phyloP scores from a whole-genome alignment of 2,888 invertebrate genomes.

The Marasmarcha lunaedactyla region DNA sequence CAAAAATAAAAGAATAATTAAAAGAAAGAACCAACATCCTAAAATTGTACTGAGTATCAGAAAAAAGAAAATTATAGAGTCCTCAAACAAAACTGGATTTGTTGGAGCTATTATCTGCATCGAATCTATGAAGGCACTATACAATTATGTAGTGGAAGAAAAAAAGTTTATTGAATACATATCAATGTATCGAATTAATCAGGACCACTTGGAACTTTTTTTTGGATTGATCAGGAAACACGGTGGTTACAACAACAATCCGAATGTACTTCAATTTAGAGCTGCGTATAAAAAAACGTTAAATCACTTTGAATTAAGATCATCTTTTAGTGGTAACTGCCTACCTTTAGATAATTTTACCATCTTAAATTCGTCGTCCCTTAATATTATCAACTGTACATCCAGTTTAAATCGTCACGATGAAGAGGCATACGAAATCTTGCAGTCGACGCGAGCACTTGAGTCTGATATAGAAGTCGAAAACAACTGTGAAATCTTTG shows the following conservation, averaged over 20 bases:
- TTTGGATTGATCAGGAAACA: constrained; percentile 8
- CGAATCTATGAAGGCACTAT: constrained; percentile 7
- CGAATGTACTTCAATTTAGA: constrained; percentile 5
- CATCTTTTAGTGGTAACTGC: constrained; percentile 7
- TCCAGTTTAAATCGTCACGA: not conserved
- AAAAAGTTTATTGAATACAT: constrained; percentile 4
- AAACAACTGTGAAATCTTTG: constrained; percentile 6
- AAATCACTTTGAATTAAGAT: constrained; percentile 6
- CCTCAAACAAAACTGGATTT: constrained; percentile 10
- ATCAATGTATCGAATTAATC: constrained; percentile 7
- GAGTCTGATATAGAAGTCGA: constrained; percentile 6
- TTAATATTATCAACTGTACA: not conserved
- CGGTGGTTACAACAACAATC: constrained; percentile 10
- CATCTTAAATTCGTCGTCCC: too few species aligned
- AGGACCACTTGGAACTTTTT: constrained; percentile 11
- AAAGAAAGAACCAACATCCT: not conserved
- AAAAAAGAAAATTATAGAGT: constrained; percentile 6
- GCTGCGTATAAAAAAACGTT: constrained; percentile 7
- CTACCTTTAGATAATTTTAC: constrained; percentile 21
- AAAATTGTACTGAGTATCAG: constrained; percentile 2
- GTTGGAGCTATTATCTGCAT: constrained; percentile 9
- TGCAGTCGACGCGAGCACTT: not conserved
- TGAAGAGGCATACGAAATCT: constrained; percentile 2
- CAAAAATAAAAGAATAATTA: not conserved
- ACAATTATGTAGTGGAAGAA: constrained; percentile 4